A percentile compares a stretch with the other conserved stretches of the same genome.
Conservation (phyloP, 1,140 invertebrate species). For the Caenorhabditis inopinata region DNA sequence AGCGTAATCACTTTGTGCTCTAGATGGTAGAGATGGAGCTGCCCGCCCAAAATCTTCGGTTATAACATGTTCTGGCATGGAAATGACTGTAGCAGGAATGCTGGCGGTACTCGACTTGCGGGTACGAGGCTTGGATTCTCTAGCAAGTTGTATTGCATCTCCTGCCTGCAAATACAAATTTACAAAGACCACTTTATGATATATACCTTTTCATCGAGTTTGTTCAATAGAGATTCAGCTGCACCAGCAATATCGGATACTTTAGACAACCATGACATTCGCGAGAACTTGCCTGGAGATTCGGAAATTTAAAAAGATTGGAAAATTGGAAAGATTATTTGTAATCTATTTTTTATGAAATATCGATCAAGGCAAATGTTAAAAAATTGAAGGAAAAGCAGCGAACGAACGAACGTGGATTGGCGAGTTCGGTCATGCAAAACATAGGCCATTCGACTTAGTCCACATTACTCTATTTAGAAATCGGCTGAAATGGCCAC, state of each 20-base stretch:
- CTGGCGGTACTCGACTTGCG: constrained; percentile 29
- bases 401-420: neutral
- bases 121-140: neutral
- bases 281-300: neutral
- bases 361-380: neutral
- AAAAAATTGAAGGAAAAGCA: neutral
- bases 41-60: neutral
- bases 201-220: constrained; percentile 32
- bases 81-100: neutral
- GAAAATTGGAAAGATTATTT: neutral
- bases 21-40: neutral
- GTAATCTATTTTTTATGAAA: neutral
- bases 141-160: constrained; percentile 5
- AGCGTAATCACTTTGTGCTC: constrained; percentile 13
- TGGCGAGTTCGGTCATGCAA: neutral
- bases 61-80: constrained; percentile 19
- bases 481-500: neutral
- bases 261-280: constrained; percentile 47
- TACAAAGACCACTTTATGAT: neutral
- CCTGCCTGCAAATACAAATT: constrained; percentile 8
- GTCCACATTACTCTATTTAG: neutral
- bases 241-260: constrained; percentile 41
- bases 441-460: neutral
- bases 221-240: constrained; percentile 35
- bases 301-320: neutral